Percentiles rank a stretch among this genome's conserved stretches.
These are phyloP conservation scores for Macroteleia sp. DNA, from an alignment of 2,888 invertebrate species.

Conservation along the genomic window DNA sequence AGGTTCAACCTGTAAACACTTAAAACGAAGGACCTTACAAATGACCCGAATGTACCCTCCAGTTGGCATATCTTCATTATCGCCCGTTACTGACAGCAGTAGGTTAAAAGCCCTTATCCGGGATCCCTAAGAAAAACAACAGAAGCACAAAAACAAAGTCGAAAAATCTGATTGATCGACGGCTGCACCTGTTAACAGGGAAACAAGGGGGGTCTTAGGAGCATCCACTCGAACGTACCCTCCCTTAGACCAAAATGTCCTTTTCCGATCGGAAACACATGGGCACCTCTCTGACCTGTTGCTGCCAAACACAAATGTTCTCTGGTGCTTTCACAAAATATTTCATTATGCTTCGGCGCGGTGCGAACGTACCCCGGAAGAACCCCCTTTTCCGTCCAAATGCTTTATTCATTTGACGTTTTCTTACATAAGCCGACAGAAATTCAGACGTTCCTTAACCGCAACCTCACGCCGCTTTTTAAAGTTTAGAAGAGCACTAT, in stretches of 20 bases:
- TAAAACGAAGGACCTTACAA: too few relatives aligned
- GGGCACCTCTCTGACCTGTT: conserved; percentile 27
- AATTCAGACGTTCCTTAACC: conserved; percentile 32
- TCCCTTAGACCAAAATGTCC: conserved; percentile 7
- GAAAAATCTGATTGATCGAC: conserved; percentile 26
- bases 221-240: not conserved
- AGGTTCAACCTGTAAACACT: too few relatives aligned
- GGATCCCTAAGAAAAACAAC: conserved; percentile 1
- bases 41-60: too few relatives aligned
- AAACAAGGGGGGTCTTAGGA: conserved; percentile 9
- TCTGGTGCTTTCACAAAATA: conserved; percentile 2
- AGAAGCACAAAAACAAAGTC: conserved; percentile 27
- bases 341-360: not conserved
- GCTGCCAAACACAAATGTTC: conserved; percentile 15
- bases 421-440: conserved; percentile 46
- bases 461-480: conserved; percentile 38
- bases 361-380: conserved; percentile 1
- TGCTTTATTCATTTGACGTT: conserved; percentile 54
- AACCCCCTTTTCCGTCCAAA: not conserved
- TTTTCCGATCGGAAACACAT: conserved; percentile 1
- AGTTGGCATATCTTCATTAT: too few relatives aligned
- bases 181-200: conserved; percentile 25
- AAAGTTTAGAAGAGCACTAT: conserved; percentile 37
- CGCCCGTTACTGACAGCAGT: too few relatives aligned
- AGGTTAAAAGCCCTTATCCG: conserved; percentile 18